A percentile compares a stretch with the other conserved stretches of the same genome.
These are phyloP conservation scores for Psilanteris sp. DNA, from an alignment of 1,140 invertebrate species.

Conservation along the genomic window DNA sequence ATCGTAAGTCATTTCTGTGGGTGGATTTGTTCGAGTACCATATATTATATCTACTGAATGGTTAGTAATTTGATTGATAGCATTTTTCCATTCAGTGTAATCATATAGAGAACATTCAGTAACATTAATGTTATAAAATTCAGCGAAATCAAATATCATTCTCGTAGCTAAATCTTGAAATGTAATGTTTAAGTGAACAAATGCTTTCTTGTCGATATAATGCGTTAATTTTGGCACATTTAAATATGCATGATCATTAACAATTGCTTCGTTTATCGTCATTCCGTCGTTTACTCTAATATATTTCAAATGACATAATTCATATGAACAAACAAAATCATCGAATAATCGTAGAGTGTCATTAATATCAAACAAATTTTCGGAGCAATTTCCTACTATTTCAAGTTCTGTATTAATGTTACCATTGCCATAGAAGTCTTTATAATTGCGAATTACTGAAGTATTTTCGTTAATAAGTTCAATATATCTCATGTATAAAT, in stretches of 20 bases:
- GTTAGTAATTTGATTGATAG: not conserved
- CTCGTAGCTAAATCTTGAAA: not conserved
- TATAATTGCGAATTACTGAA: not conserved
- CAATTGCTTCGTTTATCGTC: too few species aligned
- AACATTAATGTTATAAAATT: not conserved
- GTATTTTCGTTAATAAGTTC: not conserved
- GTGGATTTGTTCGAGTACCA: conserved; percentile 1
- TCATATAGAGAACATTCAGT: not conserved
- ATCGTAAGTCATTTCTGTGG: not conserved
- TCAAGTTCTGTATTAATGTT: not conserved
- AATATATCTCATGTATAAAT: not conserved
- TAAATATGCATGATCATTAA: too few species aligned
- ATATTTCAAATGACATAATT: too few species aligned
- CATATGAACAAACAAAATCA: too few species aligned
- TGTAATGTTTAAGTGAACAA: too few species aligned
- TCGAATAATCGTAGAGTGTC: too few species aligned
- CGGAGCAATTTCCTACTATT: not conserved
- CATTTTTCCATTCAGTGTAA: not conserved
- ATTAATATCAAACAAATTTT: too few species aligned
- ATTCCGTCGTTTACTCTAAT: too few species aligned
- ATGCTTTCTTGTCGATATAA: too few species aligned
- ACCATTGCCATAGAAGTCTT: not conserved
- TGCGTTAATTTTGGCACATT: too few species aligned
- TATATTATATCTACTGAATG: not conserved
- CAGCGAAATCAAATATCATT: conserved; percentile 1